phyloP scores from a whole-genome alignment of 2,797 vertebrate species.

The Nyctibius grandis region DNA sequence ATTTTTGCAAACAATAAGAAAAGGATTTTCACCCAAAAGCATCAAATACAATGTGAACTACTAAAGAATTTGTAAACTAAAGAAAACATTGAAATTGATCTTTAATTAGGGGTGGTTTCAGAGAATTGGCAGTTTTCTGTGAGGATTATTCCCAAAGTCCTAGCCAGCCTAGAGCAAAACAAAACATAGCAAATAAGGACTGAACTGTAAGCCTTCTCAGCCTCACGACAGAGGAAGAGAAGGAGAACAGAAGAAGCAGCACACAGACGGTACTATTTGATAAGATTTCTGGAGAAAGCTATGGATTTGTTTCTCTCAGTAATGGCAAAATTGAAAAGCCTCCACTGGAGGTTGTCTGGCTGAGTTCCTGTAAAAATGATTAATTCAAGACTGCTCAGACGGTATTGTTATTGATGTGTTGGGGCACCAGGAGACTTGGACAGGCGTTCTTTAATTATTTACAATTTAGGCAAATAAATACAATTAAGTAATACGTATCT shows the following conservation, averaged over 20 bases:
- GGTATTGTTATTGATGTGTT: constrained; percentile 1
- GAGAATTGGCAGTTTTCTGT: background rate
- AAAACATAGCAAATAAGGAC: background rate
- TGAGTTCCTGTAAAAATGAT: constrained; percentile 30
- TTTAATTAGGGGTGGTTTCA: background rate
- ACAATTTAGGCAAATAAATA: constrained; percentile 43
- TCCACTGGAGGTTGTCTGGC: background rate
- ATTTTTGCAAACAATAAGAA: background rate
- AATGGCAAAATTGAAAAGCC: background rate
- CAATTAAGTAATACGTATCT: constrained; percentile 15
- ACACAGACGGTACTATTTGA: background rate
- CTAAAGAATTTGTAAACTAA: background rate
- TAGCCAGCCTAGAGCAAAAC: background rate
- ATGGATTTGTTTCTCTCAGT: background rate
- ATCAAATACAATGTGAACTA: background rate
- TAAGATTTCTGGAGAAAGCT: background rate
- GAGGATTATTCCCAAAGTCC: background rate
- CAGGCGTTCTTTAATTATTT: constrained; percentile 8
- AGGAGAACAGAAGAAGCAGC: background rate
- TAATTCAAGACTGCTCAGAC: constrained; percentile 1
- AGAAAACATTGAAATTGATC: background rate
- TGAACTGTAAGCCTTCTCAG: background rate
- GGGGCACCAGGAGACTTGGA: constrained; percentile 11
- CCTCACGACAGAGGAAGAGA: background rate
- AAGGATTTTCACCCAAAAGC: background rate